Evolutionary conservation across 2,888 invertebrate species (phyloP).

Genomic region (Lochmaea crataegi): DNA sequence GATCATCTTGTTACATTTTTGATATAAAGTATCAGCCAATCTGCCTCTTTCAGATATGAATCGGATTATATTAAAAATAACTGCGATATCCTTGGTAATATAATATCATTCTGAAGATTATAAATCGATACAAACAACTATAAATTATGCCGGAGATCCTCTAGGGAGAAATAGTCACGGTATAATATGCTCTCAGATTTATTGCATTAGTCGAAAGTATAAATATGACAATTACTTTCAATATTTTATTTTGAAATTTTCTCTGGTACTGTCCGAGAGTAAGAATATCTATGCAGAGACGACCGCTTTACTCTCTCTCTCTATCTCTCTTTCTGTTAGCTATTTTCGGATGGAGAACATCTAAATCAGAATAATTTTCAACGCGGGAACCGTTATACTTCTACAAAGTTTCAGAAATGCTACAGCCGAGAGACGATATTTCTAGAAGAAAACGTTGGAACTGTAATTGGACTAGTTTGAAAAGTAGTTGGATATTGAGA

Average conservation of each 20-base stretch:
- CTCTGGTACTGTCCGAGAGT: slow-evolving; percentile 23
- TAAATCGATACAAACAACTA: no score
- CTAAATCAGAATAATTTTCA: slow-evolving; percentile 50
- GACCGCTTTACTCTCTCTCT: no score
- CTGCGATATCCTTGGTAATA: no score
- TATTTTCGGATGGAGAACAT: slow-evolving; percentile 41
- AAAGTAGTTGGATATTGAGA: slow-evolving; percentile 11
- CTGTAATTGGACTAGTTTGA: slow-evolving; percentile 24
- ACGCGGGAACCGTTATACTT: slow-evolving; percentile 44
- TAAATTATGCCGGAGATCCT: neutral
- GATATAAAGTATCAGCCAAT: no score
- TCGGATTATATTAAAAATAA: no score
- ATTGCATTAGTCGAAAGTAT: slow-evolving; percentile 14
- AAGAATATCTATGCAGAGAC: slow-evolving; percentile 20
- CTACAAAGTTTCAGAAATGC: slow-evolving; percentile 36
- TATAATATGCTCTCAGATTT: slow-evolving; percentile 10
- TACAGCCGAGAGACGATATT: slow-evolving; percentile 23
- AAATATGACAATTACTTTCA: slow-evolving; percentile 27
- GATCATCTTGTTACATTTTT: no score
- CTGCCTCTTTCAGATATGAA: no score
- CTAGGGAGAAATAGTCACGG: neutral
- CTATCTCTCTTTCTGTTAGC: neutral
- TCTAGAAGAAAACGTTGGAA: slow-evolving; percentile 22
- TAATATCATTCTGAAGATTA: no score
- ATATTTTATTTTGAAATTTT: slow-evolving; percentile 29